Base-by-base conservation (phyloP, 2,797 vertebrate genomes). In the Notoglanidium macrostoma region DNA sequence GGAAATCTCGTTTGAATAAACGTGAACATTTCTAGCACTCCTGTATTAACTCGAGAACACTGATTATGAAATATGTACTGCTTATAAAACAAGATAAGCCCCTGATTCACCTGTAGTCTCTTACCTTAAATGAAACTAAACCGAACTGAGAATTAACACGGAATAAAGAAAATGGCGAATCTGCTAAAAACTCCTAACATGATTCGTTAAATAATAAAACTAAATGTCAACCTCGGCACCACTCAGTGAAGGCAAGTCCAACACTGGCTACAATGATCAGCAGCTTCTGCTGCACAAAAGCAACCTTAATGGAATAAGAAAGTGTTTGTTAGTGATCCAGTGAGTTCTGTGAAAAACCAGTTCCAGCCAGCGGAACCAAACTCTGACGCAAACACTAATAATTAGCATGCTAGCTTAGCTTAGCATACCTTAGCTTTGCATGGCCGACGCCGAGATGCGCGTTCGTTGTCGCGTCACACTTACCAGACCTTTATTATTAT, bases 371-470 rank as follows among this genome's bases (percentile, higher is more conserved):
- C 73, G 19, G 73, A 49, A 61, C 40, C 55, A 65, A 73, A 85
- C 54, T 55, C 81, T 85, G 72, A 85, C 84, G 84, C 84, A 77
- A 74, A 85, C 68, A 46, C 83, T 59, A 73, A 84, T 46, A 44
- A 65, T 51, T 76, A 85, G 84, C 57, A 10, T 74, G 19, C 10
- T 85, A 55, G 46, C 9, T n/a, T 86, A 51, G 46, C 29, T 7
- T 23, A 51, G 17, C 54, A 5, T 21, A 9, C 1, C 35, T 2
- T n/a, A 32, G 9, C 40, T 6, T 67, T 67, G 23, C 51, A 3
- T 14, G 8, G 44, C 72, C 59, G 55, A n/a, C 8, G 40, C 14
- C 2, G 35, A 59, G 11, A 23, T 23, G 14, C 32, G 14, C 78
- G 23, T 15, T 29, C 3, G 2, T 17, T 29, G 65, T 46, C 4